Base-by-base conservation (phyloP, 2,113 vertebrate genomes). In the Oceanites oceanicus region DNA sequence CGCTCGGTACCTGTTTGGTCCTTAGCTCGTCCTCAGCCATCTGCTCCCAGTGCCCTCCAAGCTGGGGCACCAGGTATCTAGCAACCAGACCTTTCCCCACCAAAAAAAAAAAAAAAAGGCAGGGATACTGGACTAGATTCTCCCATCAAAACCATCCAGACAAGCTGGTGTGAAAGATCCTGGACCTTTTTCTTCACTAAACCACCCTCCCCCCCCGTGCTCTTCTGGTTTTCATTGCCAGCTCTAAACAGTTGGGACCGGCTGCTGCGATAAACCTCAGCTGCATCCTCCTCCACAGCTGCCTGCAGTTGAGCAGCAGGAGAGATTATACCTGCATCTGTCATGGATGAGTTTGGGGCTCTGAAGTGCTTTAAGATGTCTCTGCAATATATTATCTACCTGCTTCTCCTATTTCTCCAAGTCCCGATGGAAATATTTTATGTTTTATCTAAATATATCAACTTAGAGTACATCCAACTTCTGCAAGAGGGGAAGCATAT, bases 1-100 rank as follows among this genome's bases (percentile, higher is more conserved):
- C 5, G 2, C 44, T 30, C 0, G 0, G 47, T 3, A 12, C 8
- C 62, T 15, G 67, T 55, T 42, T 6, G 0, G 17, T 32, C 47
- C 81, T 40, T 5, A 34, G 20, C 80, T 62, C 11, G 0, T 15
- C 26, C 67, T 47, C 77, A 17, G 23, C 4, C 36, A 17, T 1
- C 40, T 25, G 53, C 44, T 59, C 29, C 42, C 70, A 27, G 22
- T 4, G 2, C 52, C 52, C 44, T 23, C 38, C 45, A 7, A 11
- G 38, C 5, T 9, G 4, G 7, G 13, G 11, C 63, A 62, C 9
- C 0, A 2, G 12, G 19, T 36, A 36, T 2, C 29, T 3, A 13
- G 1, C n/a, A 62, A 2, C 36, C 78, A 68, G 53, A 4, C 15
- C 47, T 7, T 7, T 59, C 15, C n/a, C 30, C n/a, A 44, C 6